Evolutionary conservation across 2,113 vertebrate species (phyloP).

Genomic region (Dromaius novaehollandiae): DNA sequence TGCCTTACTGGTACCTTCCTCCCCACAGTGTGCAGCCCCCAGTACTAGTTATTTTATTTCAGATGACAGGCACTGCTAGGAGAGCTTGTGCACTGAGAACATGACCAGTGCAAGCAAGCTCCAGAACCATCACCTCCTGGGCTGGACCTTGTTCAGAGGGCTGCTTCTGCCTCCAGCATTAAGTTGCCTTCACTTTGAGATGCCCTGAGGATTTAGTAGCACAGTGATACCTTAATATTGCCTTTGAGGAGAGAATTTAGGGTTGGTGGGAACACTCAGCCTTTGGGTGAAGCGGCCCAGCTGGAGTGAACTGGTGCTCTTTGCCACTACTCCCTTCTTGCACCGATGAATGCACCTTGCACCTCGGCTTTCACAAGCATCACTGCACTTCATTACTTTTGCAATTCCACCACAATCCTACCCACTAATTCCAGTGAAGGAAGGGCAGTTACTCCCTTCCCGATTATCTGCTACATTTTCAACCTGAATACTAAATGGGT

Average conservation of each 20-base stretch:
- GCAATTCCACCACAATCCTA: not conserved
- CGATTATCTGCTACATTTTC: not conserved
- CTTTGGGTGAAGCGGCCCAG: not conserved
- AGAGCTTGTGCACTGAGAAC: not conserved
- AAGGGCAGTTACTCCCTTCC: not conserved
- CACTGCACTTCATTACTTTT: not conserved
- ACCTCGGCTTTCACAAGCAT: not conserved
- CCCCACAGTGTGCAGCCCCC: not conserved
- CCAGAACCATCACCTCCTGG: not conserved
- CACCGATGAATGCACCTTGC: rapidly evolving
- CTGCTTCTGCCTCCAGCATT: not conserved
- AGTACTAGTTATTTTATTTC: not conserved
- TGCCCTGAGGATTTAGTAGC: not conserved
- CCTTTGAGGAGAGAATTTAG: not conserved
- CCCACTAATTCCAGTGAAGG: not conserved
- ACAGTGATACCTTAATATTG: not conserved
- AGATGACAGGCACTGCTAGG: not conserved
- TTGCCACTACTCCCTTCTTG: not conserved
- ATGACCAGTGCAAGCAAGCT: not conserved
- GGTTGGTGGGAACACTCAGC: not conserved
- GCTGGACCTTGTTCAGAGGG: not conserved
- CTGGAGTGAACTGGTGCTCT: not conserved
- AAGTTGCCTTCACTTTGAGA: not conserved
- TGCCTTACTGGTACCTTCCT: not conserved
- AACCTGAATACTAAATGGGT: not conserved